Conservation (phyloP, 2,113 vertebrate species). For the Pantherophis guttatus region DNA sequence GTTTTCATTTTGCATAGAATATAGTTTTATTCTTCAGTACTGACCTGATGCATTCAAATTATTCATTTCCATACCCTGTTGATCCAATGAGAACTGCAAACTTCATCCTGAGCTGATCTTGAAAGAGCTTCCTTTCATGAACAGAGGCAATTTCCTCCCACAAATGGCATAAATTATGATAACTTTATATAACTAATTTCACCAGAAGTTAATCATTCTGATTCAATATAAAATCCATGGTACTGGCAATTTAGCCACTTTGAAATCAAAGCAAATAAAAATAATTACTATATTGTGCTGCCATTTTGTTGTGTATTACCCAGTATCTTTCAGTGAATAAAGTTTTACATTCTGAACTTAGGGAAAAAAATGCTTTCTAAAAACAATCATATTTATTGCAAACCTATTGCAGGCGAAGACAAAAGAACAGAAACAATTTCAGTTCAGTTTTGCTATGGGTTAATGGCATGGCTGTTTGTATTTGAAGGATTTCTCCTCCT, state of each 20-base stretch:
- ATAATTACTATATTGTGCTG: neutral
- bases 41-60: neutral
- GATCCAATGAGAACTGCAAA: neutral
- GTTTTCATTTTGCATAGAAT: neutral
- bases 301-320: neutral
- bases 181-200: neutral
- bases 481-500: neutral
- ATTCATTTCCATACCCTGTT: neutral
- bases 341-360: neutral
- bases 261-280: neutral
- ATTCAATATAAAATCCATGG: neutral
- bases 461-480: conserved; percentile 9
- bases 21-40: neutral
- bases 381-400: neutral
- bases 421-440: neutral
- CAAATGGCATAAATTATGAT: neutral
- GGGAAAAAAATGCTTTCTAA: neutral
- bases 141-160: neutral
- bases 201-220: neutral
- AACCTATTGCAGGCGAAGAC: neutral
- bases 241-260: neutral
- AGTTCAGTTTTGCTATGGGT: neutral
- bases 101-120: neutral
- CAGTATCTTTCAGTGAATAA: neutral
- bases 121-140: neutral